Percentiles rank a stretch among this genome's conserved stretches.
phyloP scores from a whole-genome alignment of 2,113 vertebrate species.

The Leptocoma aspasia region DNA sequence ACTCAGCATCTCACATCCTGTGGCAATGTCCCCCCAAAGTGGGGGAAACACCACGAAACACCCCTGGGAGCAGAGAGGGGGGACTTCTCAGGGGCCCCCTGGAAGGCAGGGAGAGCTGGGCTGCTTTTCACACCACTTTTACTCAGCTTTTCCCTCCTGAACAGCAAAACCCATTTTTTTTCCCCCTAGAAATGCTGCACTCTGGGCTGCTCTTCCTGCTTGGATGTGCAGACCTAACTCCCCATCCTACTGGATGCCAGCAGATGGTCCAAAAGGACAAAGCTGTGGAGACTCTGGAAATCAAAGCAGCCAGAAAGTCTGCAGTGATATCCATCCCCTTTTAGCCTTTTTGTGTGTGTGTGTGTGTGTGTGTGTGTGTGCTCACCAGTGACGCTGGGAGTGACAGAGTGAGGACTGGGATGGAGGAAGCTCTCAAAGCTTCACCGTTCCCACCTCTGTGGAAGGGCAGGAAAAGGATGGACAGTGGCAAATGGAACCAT shows the following conservation, averaged over 20 bases:
- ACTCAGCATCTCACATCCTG: neutral
- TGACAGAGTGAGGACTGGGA: fast-evolving
- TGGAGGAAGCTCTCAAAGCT: neutral
- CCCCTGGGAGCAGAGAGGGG: neutral
- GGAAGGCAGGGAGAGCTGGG: neutral
- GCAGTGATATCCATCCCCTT: neutral
- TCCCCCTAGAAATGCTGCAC: neutral
- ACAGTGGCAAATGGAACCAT: fast-evolving
- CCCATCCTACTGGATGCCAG: neutral
- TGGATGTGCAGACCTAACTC: neutral
- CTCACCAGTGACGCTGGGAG: neutral
- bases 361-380: too few relatives aligned
- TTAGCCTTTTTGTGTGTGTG: neutral
- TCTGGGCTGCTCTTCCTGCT: neutral
- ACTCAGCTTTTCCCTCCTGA: neutral
- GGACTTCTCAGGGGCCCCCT: fast-evolving
- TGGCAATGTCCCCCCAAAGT: fast-evolving
- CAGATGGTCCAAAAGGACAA: neutral
- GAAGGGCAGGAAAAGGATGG: neutral
- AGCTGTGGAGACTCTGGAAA: neutral
- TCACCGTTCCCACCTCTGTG: neutral
- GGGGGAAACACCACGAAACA: neutral
- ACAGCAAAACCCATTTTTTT: neutral
- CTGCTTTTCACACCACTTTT: neutral
- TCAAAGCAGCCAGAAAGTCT: neutral